Conservation (phyloP, 1,140 invertebrate genomes). For the Drosophila yakuba region DNA sequence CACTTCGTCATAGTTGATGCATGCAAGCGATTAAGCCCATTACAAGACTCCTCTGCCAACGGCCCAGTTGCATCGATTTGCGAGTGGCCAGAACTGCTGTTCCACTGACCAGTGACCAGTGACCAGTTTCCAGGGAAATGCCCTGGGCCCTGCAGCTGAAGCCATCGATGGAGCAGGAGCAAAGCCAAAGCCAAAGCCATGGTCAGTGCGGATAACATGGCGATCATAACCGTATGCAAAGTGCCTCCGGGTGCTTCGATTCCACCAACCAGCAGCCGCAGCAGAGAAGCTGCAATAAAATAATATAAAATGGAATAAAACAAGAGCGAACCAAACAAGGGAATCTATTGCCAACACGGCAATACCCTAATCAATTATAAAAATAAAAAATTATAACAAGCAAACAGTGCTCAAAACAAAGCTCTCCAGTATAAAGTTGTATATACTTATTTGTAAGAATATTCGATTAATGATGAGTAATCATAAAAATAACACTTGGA, state of each 20-base stretch:
- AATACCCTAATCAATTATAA: constrained; percentile 6
- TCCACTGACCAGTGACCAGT: neutral
- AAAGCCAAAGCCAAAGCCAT: constrained; percentile 20
- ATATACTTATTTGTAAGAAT: neutral
- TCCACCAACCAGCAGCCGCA: constrained; percentile 10
- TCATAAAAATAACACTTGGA: neutral
- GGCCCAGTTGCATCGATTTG: constrained; percentile 30
- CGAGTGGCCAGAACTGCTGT: constrained; percentile 8
- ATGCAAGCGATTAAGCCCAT: constrained; percentile 39
- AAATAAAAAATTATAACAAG: neutral
- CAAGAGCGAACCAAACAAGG: constrained; percentile 13
- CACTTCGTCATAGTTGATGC: constrained; percentile 35
- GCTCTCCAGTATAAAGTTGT: neutral
- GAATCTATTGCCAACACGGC: neutral
- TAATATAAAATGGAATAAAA: constrained; percentile 36
- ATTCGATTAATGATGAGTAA: neutral
- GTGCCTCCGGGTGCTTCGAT: constrained; percentile 44
- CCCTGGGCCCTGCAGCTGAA: constrained; percentile 1
- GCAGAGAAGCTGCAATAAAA: constrained; percentile 45
- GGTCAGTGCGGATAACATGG: constrained; percentile 57
- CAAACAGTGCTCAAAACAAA: neutral
- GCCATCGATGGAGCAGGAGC: neutral
- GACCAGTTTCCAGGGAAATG: constrained; percentile 10
- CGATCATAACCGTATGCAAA: constrained; percentile 65
- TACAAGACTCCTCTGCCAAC: constrained; percentile 25